Evolutionary conservation across 1,140 invertebrate genomes (phyloP).

Genomic region (Elymnias hypermnestra): DNA sequence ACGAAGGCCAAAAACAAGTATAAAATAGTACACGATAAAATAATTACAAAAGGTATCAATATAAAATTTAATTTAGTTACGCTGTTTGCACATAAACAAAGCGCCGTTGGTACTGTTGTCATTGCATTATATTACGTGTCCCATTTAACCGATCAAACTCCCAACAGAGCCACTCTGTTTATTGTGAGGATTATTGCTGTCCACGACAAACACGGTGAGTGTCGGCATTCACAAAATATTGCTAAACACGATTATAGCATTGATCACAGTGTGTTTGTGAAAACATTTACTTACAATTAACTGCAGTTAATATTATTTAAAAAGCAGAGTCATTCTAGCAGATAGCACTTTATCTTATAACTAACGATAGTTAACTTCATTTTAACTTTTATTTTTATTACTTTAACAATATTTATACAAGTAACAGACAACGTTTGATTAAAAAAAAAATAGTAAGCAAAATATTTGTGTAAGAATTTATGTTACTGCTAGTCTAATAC

Average conservation of each 20-base stretch:
- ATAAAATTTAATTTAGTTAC: not conserved
- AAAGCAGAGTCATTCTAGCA: too few species aligned
- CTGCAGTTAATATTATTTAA: not conserved
- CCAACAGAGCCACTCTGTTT: conserved; percentile 10
- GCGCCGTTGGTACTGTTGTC: conserved; percentile 9
- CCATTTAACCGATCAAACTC: conserved; percentile 17
- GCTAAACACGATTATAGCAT: conserved; percentile 1
- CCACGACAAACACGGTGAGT: conserved; percentile 13
- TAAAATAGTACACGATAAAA: too few species aligned
- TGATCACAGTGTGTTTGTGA: not conserved
- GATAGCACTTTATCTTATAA: too few species aligned
- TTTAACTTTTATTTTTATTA: too few species aligned
- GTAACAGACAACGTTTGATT: too few species aligned
- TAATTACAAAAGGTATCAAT: too few species aligned
- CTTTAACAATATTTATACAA: too few species aligned
- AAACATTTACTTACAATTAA: not conserved
- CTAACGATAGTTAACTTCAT: too few species aligned
- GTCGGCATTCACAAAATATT: conserved; percentile 12
- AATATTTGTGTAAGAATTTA: too few species aligned
- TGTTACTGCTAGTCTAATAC: too few species aligned
- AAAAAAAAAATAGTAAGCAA: too few species aligned
- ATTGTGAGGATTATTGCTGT: conserved; percentile 17
- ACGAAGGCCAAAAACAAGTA: too few species aligned
- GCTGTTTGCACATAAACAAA: conserved; percentile 1
- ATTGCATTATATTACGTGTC: conserved; percentile 22